phyloP scores from a whole-genome alignment of 2,797 vertebrate species.

The Cynodonichthys magdalenae region DNA sequence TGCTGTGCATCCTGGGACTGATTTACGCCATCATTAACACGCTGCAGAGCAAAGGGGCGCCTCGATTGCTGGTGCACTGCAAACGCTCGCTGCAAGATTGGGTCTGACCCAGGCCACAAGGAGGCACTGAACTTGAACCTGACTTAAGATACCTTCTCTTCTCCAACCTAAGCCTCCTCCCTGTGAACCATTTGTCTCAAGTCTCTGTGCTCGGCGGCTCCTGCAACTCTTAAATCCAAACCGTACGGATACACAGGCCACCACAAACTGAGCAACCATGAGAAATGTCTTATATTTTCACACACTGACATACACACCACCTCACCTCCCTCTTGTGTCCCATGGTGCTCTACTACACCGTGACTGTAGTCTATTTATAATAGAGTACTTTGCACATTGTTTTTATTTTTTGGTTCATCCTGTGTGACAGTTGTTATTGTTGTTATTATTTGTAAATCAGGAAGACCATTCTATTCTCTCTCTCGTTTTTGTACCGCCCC shows the following conservation, averaged over 20 bases:
- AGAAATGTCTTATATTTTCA: constrained; percentile 31
- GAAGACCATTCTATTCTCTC: constrained; percentile 49
- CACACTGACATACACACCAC: constrained; percentile 28
- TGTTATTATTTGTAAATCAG: constrained; percentile 63
- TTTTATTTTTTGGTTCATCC: constrained; percentile 65
- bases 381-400: constrained; percentile 84
- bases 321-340: constrained; percentile 54
- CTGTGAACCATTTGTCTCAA: constrained; percentile 39
- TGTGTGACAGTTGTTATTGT: constrained; percentile 53
- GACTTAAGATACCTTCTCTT: constrained; percentile 32
- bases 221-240: constrained; percentile 50
- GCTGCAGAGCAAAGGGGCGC: constrained; percentile 93
- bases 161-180: constrained; percentile 26
- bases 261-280: constrained; percentile 31
- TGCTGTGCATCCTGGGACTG: constrained; percentile 92
- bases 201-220: constrained; percentile 46
- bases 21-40: constrained; percentile 93
- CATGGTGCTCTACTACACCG: constrained; percentile 79
- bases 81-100: constrained; percentile 97
- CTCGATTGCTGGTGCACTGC: constrained; percentile 92
- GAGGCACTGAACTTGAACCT: constrained; percentile 37
- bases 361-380: constrained; percentile 83
- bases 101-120: constrained; percentile 83
- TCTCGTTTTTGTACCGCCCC: constrained; percentile 7
- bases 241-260: constrained; percentile 45